phyloP scores from a whole-genome alignment of 2,888 invertebrate species.

The Glyphotaelius pellucidus region DNA sequence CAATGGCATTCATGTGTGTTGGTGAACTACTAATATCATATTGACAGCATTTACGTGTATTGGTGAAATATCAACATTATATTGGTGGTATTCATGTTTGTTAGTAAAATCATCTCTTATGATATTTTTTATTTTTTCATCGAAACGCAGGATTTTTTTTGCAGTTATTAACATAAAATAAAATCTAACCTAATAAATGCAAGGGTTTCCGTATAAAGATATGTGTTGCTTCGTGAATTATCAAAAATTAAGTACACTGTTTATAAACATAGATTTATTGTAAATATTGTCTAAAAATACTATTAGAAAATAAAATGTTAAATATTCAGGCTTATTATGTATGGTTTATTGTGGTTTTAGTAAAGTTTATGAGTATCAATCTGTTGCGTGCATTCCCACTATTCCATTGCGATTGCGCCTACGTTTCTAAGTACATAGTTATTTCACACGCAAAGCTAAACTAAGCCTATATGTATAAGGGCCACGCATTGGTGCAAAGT shows the following conservation, averaged over 20 bases:
- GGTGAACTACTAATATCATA: too few species aligned
- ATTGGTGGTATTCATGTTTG: too few species aligned
- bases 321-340: neutral
- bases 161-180: neutral
- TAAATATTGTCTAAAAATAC: neutral
- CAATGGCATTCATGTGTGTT: too few species aligned
- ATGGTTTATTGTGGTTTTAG: neutral
- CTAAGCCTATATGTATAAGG: conserved; percentile 39
- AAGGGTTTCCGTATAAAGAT: neutral
- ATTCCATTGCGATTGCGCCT: neutral
- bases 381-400: neutral
- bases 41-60: too few species aligned
- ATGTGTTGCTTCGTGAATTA: neutral
- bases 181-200: neutral
- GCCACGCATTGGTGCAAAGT: conserved; percentile 42
- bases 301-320: neutral
- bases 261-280: neutral
- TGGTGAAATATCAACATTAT: too few species aligned
- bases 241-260: neutral
- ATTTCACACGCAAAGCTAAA: conserved; percentile 45
- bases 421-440: neutral
- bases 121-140: neutral
- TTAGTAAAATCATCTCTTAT: neutral
- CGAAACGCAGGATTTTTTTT: neutral
- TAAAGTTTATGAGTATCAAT: neutral